Conservation (phyloP, 2,797 vertebrate species). For the Falco berigora region DNA sequence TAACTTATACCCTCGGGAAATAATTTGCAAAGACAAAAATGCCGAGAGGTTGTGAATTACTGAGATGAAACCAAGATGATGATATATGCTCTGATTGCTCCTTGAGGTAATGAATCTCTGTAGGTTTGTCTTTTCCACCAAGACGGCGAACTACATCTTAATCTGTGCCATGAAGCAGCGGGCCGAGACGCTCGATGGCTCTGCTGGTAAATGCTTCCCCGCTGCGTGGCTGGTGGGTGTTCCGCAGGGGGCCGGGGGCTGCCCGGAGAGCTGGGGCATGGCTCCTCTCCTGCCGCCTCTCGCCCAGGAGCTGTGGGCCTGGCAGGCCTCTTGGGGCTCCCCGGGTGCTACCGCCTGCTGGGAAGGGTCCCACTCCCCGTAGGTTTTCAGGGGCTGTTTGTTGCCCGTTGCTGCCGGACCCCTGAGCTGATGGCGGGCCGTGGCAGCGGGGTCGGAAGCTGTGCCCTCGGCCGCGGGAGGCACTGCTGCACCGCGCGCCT, state of each 20-base stretch:
- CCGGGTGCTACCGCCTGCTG: accelerated
- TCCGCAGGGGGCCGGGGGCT: no score
- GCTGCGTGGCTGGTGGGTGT: accelerated
- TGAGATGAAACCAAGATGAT: not conserved
- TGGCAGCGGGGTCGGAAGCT: accelerated
- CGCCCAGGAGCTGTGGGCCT: accelerated
- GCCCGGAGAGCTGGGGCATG: not conserved
- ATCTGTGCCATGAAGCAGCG: not conserved
- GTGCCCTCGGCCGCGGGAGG: accelerated
- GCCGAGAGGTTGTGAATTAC: not conserved
- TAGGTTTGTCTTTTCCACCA: not conserved
- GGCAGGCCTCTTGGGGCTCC: accelerated
- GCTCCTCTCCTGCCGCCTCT: accelerated
- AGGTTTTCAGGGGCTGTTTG: not conserved
- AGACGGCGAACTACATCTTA: not conserved
- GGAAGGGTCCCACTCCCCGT: not conserved
- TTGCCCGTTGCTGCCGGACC: not conserved
- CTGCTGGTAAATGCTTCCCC: accelerated
- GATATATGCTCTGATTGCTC: not conserved
- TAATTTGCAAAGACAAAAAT: not conserved
- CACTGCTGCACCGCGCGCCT: accelerated
- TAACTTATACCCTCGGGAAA: not conserved
- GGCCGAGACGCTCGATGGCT: no score
- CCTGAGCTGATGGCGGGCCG: accelerated
- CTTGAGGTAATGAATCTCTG: not conserved